Evolutionary conservation across 1,140 invertebrate species (phyloP).

Genomic region (Euura saliciscinereae): DNA sequence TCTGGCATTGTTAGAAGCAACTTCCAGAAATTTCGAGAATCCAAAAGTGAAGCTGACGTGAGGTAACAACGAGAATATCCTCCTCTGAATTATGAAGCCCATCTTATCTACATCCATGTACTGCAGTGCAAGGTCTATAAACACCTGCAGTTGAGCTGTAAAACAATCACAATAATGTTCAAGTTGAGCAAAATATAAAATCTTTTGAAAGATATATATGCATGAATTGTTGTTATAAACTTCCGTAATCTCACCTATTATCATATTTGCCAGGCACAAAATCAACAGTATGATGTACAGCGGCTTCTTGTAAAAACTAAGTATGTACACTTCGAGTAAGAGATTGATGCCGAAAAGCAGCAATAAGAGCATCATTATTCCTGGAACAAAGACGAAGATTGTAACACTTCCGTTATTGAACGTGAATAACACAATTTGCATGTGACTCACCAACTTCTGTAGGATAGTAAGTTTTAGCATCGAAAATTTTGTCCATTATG

Average conservation of each 20-base stretch:
- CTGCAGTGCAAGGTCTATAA: neutral
- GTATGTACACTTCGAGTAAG: constrained; percentile 42
- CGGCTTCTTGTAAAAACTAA: constrained; percentile 36
- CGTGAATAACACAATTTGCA: neutral
- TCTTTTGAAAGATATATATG: neutral
- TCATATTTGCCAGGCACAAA: neutral
- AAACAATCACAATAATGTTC: constrained; percentile 1
- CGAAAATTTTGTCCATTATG: constrained; percentile 36
- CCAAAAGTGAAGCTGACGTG: constrained; percentile 53
- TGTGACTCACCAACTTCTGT: constrained; percentile 40
- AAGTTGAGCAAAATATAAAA: neutral
- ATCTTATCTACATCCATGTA: neutral
- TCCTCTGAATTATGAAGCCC: constrained; percentile 43
- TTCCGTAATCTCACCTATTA: neutral
- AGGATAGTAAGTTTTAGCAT: constrained; percentile 32
- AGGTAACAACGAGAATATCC: constrained; percentile 47
- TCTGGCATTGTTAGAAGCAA: constrained; percentile 44
- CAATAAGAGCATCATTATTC: constrained; percentile 40
- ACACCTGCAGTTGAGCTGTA: neutral
- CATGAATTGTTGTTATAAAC: too few species aligned
- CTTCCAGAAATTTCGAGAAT: constrained; percentile 41
- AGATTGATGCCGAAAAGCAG: constrained; percentile 47
- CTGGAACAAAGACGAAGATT: constrained; percentile 37
- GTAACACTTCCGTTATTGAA: neutral
- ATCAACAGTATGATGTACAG: neutral